Evolutionary conservation across 2,888 invertebrate species (phyloP), one percentile per base, ranked within the genome.

Genomic region (Gerris lacustris): DNA sequence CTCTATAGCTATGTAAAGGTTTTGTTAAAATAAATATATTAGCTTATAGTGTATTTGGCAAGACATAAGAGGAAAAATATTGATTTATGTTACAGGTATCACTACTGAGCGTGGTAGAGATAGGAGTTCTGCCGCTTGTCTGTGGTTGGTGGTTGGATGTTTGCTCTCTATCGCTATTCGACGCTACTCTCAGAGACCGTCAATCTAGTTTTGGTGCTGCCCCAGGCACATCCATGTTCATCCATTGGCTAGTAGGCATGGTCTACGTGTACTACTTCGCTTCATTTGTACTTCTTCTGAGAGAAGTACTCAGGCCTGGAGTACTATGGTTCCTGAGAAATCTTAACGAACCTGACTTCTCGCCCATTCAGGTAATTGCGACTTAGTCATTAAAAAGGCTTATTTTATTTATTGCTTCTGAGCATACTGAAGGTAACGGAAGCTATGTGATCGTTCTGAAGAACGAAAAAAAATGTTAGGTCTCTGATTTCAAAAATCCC

Each of bases 81-180:
- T 55, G 55, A n/a, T 64, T 11, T 64, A 18, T 82, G 47, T 80
- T 83, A 71, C 83, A 92, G 81, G 97, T 98, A 6, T 96, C 96
- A 1, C 83, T 99, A 73, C 83, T 99, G 44, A 94, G 96, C 6
- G 95, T 98, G 62, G 91, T 97, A 44, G 99, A 99, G 84, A 95
- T 99, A 73, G 97, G 98, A 5, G 91, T 98, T 0, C 87, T 99
- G 77, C 99, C 99, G 0, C 82, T 98, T 6, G 90, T 98, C 18
- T 98, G 97, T 78, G 99, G 99, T 7, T 98, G 97, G 95, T 99
- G 99, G 98, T 83, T 99, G 72, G 99, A 99, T 79, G 91, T 99
- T 71, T 99, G 99, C 79, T 97, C 98, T 0, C 82, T 99, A 76
- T 88, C 92, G 0, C 87, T 95, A 86, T 93, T 94, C 77, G 94